phyloP scores from a whole-genome alignment of 2,797 vertebrate genomes.

The Toxotes lorentzi region DNA sequence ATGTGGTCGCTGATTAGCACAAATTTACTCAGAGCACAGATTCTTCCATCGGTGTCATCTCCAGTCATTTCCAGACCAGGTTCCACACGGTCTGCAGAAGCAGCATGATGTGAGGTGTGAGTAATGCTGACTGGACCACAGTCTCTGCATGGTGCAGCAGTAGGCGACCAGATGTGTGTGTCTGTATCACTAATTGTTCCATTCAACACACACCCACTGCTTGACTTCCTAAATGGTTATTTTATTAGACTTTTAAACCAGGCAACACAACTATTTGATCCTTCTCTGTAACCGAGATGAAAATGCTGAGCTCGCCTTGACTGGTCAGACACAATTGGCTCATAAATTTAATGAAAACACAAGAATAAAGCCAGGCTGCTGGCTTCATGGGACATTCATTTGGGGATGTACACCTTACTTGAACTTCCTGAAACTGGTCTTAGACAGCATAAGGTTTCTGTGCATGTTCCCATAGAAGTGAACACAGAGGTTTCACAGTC shows the following conservation, averaged over 20 bases:
- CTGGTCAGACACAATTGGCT: conserved; percentile 35
- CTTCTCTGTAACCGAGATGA: conserved; percentile 48
- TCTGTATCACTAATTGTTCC: conserved; percentile 48
- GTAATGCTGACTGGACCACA: conserved; percentile 74
- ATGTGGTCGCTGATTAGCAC: not conserved
- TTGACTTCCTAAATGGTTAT: conserved; percentile 36
- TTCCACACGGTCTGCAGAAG: conserved; percentile 38
- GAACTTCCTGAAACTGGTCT: conserved; percentile 24
- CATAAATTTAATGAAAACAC: conserved; percentile 47
- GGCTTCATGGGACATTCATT: not conserved
- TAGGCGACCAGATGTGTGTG: conserved; percentile 67
- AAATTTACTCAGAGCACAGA: not conserved
- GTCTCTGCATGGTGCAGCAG: conserved; percentile 57
- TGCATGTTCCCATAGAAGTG: not conserved
- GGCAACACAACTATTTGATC: conserved; percentile 57
- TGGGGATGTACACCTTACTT: not conserved
- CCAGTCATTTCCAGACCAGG: not conserved
- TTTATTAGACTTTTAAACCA: conserved; percentile 70
- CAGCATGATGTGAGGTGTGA: conserved; percentile 49
- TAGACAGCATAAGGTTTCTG: not conserved
- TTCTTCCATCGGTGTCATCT: not conserved
- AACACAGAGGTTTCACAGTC: conserved; percentile 11
- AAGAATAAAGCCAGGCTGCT: conserved; percentile 28
- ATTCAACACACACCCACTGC: conserved; percentile 20
- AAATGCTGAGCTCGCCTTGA: conserved; percentile 65